Evolutionary conservation across 2,888 invertebrate genomes (phyloP).

Genomic region (Chromoteleia sp.): DNA sequence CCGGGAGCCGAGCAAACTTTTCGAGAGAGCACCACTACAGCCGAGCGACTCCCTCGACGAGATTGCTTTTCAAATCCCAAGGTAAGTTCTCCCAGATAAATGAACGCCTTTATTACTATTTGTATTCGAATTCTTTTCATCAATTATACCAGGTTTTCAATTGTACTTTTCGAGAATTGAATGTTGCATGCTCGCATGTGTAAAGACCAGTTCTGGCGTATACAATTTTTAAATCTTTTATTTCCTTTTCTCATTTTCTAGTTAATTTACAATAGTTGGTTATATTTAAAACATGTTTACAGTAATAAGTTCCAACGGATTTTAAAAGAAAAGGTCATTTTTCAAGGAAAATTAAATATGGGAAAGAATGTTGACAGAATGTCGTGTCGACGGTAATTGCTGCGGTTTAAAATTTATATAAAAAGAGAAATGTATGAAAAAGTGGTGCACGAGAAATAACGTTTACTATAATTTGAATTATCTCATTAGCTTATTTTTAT

Average conservation of each 20-base stretch:
- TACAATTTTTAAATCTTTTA: no score
- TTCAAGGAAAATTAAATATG: slow-evolving; percentile 30
- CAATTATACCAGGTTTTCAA: slow-evolving; percentile 30
- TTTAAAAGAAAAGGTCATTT: slow-evolving; percentile 12
- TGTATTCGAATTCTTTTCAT: slow-evolving; percentile 34
- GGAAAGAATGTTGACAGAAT: slow-evolving; percentile 26
- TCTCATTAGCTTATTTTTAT: slow-evolving; percentile 23
- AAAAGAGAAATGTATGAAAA: slow-evolving; percentile 37
- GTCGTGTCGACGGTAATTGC: slow-evolving; percentile 30
- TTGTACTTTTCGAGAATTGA: background rate
- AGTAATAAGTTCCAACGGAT: background rate
- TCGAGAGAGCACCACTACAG: slow-evolving; percentile 93
- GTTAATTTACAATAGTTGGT: background rate
- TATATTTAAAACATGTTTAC: background rate
- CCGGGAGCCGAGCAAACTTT: slow-evolving; percentile 91
- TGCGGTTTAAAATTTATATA: slow-evolving; percentile 28
- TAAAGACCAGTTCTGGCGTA: no score
- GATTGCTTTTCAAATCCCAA: slow-evolving; percentile 96
- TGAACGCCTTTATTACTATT: slow-evolving; percentile 59
- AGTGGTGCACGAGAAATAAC: slow-evolving; percentile 7
- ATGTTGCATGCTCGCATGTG: background rate
- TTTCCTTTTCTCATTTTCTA: background rate
- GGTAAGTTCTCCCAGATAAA: slow-evolving; percentile 86
- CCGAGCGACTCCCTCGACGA: slow-evolving; percentile 96
- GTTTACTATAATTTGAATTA: slow-evolving; percentile 22